Evolutionary conservation across 2,113 vertebrate species (phyloP), one percentile per base, ranked within the genome.

Genomic region (Cathartes aura): DNA sequence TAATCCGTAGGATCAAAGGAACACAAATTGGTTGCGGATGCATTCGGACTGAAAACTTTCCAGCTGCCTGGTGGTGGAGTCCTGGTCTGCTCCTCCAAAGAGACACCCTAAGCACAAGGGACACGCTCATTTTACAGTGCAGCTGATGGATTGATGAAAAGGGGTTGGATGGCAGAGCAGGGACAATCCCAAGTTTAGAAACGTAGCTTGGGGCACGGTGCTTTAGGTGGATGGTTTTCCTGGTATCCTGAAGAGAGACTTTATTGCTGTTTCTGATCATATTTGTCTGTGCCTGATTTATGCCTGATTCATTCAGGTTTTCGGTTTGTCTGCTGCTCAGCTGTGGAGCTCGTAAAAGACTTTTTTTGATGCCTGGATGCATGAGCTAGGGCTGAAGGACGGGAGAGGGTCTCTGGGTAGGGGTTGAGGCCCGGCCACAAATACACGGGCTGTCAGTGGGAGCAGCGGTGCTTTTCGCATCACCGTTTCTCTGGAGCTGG

Each of bases 51-150:
- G 66, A 71, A 66, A 74, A 32, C 43, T 67, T 75, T 13, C 17
- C 64, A 26, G 63, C 48, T 78, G 45, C 42, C 43, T 67, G 32
- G 13, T 36, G 12, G 38, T 1, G 6, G 15, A 43, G 62, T 43
- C 64, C 36, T 40, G 34, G 6, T 50, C 32, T 26, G 66, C n/a
- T 82, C 23, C 12, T 82, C n/a, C n/a, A 36, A 6, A 55, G 59
- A 71, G 34, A 43, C 13, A 40, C 48, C 32, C 29, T 47, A 5
- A 59, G 52, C 62, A 34, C 22, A 38, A 74, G 42, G 56, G 38
- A 58, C 50, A 45, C 15, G 43, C 21, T 56, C 6, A 1, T 50
- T 63, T 63, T 18, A 26, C 0, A 0, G 16, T 9, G 13, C 50
- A 7, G 48, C 50, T 30, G 62, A 30, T 8, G 48, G 62, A 45